Evolutionary conservation across 2,888 invertebrate genomes (phyloP).

Genomic region (Euzetes globulus): DNA sequence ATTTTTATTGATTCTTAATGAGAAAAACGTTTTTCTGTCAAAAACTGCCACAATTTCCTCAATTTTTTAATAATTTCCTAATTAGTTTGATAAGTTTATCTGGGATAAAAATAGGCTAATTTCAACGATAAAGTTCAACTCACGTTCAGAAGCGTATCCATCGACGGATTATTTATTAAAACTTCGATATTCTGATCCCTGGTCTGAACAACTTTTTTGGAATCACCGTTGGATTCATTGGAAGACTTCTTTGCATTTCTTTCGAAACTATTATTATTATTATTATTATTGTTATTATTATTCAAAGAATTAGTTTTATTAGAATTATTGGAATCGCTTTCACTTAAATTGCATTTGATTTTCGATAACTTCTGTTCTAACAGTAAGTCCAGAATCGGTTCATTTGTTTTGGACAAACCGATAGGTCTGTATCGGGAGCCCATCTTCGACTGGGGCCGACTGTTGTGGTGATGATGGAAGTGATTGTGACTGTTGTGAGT

Average conservation of each 20-base stretch:
- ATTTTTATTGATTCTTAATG: no score
- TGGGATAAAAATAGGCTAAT: no score
- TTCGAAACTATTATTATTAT: neutral
- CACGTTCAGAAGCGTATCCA: neutral
- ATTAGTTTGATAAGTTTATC: no score
- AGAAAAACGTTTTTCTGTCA: no score
- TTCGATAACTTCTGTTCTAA: constrained; percentile 39
- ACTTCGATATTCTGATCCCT: neutral
- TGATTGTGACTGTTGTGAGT: neutral
- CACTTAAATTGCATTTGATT: constrained; percentile 31
- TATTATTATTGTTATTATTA: neutral
- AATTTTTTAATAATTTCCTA: no score
- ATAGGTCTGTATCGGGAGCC: neutral
- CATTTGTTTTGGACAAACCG: constrained; percentile 36
- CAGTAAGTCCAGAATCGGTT: constrained; percentile 39
- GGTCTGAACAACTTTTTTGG: neutral
- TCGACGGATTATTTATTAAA: neutral
- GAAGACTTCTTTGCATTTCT: neutral
- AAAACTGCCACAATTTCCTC: no score
- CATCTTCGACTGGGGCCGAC: neutral
- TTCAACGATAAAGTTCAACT: neutral
- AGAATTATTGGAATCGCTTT: constrained; percentile 36
- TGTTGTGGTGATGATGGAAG: neutral
- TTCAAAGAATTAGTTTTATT: constrained; percentile 11
- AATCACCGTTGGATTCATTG: neutral